These are phyloP conservation scores for Glyptemys insculpta DNA, from an alignment of 2,797 vertebrate genomes.

Conservation along the genomic window DNA sequence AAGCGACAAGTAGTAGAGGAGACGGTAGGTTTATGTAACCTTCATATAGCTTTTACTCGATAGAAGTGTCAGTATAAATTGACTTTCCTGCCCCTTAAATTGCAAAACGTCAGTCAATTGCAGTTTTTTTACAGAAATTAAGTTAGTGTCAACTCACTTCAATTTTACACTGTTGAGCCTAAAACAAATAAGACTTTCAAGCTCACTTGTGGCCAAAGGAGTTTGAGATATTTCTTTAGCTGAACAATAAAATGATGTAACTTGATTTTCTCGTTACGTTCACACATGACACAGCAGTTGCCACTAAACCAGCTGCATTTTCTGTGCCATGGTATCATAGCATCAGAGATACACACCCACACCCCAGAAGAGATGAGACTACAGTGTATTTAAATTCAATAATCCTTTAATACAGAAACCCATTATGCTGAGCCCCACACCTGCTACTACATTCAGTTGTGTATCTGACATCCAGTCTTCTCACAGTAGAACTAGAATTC, in stretches of 20 bases:
- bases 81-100: slow-evolving; percentile 56
- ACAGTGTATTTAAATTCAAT: background rate
- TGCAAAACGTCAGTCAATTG: slow-evolving; percentile 56
- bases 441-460: rapidly evolving
- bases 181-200: slow-evolving; percentile 41
- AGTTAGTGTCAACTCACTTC: slow-evolving; percentile 61
- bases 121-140: slow-evolving; percentile 62
- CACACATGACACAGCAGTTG: background rate
- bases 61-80: slow-evolving; percentile 58
- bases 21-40: slow-evolving; percentile 21
- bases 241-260: background rate
- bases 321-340: background rate
- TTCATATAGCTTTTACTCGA: slow-evolving; percentile 45
- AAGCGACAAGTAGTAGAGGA: slow-evolving; percentile 11
- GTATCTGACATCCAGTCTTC: background rate
- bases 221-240: slow-evolving; percentile 20
- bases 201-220: slow-evolving; percentile 34
- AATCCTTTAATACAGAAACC: background rate
- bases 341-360: background rate
- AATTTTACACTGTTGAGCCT: slow-evolving; percentile 47
- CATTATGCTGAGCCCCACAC: rapidly evolving
- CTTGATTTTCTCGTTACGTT: rapidly evolving
- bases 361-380: background rate
- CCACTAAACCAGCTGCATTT: background rate
- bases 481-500: background rate